A percentile compares a stretch with the other conserved stretches of the same genome.
phyloP scores from a whole-genome alignment of 1,140 invertebrate genomes.

The Aphelenchoides besseyi region DNA sequence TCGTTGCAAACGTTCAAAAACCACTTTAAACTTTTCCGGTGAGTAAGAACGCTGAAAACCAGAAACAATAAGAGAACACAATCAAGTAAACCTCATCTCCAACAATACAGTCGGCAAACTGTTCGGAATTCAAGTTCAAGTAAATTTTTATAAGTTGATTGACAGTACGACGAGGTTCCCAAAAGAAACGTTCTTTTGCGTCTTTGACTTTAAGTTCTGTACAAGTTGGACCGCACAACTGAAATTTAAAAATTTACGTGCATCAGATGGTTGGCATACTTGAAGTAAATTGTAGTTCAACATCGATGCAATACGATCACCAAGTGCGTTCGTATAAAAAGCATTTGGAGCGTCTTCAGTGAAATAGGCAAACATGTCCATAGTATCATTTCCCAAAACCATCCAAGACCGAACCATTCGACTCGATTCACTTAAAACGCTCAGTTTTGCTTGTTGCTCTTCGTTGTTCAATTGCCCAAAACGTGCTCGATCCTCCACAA shows the following conservation, averaged over 20 bases:
- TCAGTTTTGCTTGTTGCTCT: constrained; percentile 40
- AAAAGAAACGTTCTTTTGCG: constrained; percentile 83
- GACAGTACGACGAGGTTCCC: constrained; percentile 85
- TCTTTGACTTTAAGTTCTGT: constrained; percentile 93
- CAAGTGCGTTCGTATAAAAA: constrained; percentile 79
- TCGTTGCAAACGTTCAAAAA: constrained; percentile 67
- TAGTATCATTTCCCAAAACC: constrained; percentile 87
- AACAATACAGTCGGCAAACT: constrained; percentile 80
- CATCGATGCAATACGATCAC: constrained; percentile 90
- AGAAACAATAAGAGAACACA: constrained; percentile 54
- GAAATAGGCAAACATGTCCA: constrained; percentile 95
- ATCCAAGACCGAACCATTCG: constrained; percentile 89
- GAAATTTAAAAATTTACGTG: constrained; percentile 65
- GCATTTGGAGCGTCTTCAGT: constrained; percentile 89
- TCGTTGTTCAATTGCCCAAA: constrained; percentile 46
- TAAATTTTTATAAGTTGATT: constrained; percentile 92
- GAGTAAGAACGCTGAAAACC: constrained; percentile 87
- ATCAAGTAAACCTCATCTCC: constrained; percentile 75
- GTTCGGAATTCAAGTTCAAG: constrained; percentile 85
- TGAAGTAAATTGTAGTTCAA: constrained; percentile 74
- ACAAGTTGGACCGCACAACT: constrained; percentile 93
- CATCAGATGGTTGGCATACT: constrained; percentile 4
- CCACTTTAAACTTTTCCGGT: constrained; percentile 84
- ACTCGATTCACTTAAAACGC: constrained; percentile 76
- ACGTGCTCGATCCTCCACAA: constrained; percentile 71